Evolutionary conservation across 2,113 vertebrate genomes (phyloP), one percentile per base, ranked within the genome.

Genomic region (Chamaetylas fuelleborni): DNA sequence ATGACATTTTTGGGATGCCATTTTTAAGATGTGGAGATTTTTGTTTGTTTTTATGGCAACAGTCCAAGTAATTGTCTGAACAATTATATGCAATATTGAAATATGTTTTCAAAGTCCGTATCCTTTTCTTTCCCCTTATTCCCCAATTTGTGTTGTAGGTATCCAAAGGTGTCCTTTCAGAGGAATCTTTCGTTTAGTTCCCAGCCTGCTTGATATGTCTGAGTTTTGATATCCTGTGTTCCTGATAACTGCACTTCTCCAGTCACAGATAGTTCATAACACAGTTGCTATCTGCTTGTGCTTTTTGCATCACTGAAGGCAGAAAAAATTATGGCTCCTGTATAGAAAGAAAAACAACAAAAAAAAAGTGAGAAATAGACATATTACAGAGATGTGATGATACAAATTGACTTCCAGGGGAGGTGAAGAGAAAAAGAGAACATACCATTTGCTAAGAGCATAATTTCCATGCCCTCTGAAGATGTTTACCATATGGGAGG

Each of bases 141-240:
- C 11, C 3, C 11, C 19, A n/a, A 0, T 28, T 28, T 17, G 8
- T 48, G 3, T n/a, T 42, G 3, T 56, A 45, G 11, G 4, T 65
- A 51, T 64, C 14, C 14, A 72, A 29, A 47, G 10, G 19, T 53
- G 61, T 86, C 34, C 11, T 76, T 86, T 85, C 42, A 67, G 47
- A 67, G 16, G 17, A 51, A 47, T 25, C 14, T 56, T 88, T 57
- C 4, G 3, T 69, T 90, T 76, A 79, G 57, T 76, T 73, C 29
- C 14, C 22, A 29, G 11, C 43, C 48, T 71, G 51, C 19, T 29
- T 65, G 60, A 24, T 89, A 13, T 5, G 7, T 25, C 54, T 57
- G 50, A 43, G 8, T 66, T 94, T 64, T 88, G 45, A 4, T 64
- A 33, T 38, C 40, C 79, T 62, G 13, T 29, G 34, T 76, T 93